Percentiles rank a stretch among this genome's conserved stretches.
Evolutionary conservation across 2,113 vertebrate genomes (phyloP).

Genomic region (Grantiella picta): DNA sequence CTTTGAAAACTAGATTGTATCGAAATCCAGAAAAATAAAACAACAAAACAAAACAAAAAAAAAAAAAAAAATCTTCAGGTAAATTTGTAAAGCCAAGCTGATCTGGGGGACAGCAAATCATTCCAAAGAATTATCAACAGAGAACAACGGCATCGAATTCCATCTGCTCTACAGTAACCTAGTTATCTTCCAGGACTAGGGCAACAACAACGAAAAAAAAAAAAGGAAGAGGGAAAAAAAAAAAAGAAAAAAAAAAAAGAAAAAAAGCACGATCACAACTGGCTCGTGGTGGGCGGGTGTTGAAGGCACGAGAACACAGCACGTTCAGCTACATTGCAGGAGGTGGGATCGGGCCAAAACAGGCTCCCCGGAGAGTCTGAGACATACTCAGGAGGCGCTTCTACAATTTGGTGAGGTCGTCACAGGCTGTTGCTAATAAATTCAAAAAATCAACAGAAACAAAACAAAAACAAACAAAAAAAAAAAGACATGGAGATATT

Average conservation of each 20-base stretch:
- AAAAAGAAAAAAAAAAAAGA: neutral
- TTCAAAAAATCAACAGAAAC: constrained; percentile 25
- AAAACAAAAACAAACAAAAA: neutral
- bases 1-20: constrained; percentile 58
- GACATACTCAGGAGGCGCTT: constrained; percentile 47
- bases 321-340: constrained; percentile 61
- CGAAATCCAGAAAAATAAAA: constrained; percentile 19
- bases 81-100: constrained; percentile 50
- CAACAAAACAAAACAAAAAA: too few relatives aligned
- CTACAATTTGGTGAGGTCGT: constrained; percentile 59
- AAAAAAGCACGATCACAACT: constrained; percentile 48
- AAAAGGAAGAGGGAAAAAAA: neutral
- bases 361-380: constrained; percentile 59
- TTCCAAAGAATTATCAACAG: constrained; percentile 47
- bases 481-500: constrained; percentile 29
- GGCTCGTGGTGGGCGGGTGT: constrained; percentile 57
- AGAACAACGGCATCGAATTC: constrained; percentile 19
- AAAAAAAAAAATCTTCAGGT: constrained; percentile 24
- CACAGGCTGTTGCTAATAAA: constrained; percentile 54
- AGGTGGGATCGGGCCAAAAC: constrained; percentile 56
- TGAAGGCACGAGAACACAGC: constrained; percentile 67
- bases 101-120: constrained; percentile 36
- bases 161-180: constrained; percentile 57
- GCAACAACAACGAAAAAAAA: neutral
- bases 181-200: constrained; percentile 60